Percentiles rank a stretch among this genome's conserved stretches.
Evolutionary conservation across 2,113 vertebrate genomes (phyloP).

Genomic region (Machaerirhynchus nigripectus): DNA sequence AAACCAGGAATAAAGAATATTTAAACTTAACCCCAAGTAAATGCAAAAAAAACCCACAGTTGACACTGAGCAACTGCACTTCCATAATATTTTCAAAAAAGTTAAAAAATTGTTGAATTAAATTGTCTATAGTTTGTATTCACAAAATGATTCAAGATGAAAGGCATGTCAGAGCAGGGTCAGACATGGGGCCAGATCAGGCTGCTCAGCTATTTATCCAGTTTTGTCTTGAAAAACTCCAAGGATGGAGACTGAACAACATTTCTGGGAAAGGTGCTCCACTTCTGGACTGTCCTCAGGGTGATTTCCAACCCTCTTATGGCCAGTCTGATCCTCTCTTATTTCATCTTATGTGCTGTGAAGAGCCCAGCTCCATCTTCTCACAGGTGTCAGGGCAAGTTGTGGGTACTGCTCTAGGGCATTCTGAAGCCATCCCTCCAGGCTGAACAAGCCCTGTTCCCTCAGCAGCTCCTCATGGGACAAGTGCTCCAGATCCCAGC

Average conservation of each 20-base stretch:
- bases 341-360: not conserved
- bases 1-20: not conserved
- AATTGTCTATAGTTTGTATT: not conserved
- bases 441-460: not conserved
- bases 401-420: not conserved
- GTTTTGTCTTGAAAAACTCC: not conserved
- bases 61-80: not conserved
- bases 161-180: not conserved
- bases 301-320: not conserved
- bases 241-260: not conserved
- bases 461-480: not conserved
- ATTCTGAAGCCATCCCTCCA: not conserved
- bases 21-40: not conserved
- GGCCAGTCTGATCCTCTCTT: not conserved
- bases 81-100: not conserved
- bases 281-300: not conserved
- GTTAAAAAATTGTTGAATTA: not conserved
- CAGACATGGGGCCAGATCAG: not conserved
- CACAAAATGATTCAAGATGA: not conserved
- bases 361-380: not conserved
- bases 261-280: not conserved
- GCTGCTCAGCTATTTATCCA: not conserved
- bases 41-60: not conserved
- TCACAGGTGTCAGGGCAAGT: fast-evolving
- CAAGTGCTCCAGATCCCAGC: not conserved